Evolutionary conservation across 2,888 invertebrate genomes (phyloP).

Genomic region (Salticus scenicus): DNA sequence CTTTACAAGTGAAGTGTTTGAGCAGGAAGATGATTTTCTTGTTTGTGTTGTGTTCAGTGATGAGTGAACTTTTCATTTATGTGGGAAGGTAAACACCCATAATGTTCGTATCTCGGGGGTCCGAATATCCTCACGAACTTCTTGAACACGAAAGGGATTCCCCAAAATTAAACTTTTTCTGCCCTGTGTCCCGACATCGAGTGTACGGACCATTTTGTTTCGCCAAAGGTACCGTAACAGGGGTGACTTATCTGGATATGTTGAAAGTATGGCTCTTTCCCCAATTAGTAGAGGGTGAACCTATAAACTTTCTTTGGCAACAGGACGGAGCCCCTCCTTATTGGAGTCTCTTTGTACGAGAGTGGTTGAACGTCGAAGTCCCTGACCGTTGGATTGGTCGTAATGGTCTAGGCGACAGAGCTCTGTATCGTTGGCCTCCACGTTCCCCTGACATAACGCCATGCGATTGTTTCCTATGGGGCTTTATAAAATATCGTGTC

Average conservation of each 20-base stretch:
- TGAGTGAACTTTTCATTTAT: background rate
- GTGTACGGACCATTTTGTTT: background rate
- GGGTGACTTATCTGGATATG: background rate
- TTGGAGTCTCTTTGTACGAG: background rate
- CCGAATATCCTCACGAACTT: conserved; percentile 2
- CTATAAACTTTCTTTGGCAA: background rate
- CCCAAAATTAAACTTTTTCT: background rate
- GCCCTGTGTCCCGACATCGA: background rate
- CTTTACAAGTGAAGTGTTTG: background rate
- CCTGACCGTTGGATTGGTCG: background rate
- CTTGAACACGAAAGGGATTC: background rate
- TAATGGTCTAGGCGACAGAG: background rate
- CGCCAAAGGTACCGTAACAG: background rate
- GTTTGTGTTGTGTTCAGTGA: background rate
- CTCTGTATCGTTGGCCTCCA: background rate
- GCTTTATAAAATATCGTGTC: background rate
- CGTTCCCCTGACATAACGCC: background rate
- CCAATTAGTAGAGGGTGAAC: background rate
- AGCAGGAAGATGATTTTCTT: background rate
- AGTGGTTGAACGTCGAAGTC: background rate
- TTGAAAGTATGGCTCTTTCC: background rate
- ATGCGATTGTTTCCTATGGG: background rate
- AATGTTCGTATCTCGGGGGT: conserved; percentile 16
- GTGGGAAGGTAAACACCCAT: background rate
- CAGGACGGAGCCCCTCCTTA: background rate